Percentiles rank a stretch among this genome's conserved stretches.
Evolutionary conservation across 2,797 vertebrate genomes (phyloP).

Genomic region (Lophotriccus pileatus): DNA sequence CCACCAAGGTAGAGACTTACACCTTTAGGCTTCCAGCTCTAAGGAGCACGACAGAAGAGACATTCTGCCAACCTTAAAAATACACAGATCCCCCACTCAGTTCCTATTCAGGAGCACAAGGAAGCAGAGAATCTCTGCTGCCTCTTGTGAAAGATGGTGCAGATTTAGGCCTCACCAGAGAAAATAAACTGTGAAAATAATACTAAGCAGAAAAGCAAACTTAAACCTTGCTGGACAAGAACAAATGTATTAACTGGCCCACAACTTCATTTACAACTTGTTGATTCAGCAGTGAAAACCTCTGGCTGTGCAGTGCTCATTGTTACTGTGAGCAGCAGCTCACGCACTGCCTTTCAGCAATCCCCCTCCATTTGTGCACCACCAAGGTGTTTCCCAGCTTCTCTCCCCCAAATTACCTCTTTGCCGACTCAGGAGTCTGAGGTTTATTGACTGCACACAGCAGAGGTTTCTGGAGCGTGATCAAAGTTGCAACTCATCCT

Average conservation of each 20-base stretch:
- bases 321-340: not conserved
- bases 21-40: not conserved
- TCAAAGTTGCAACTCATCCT: not conserved
- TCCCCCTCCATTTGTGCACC: not conserved
- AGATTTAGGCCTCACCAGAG: not conserved
- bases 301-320: not conserved
- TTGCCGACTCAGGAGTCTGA: not conserved
- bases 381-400: not conserved
- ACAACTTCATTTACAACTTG: not conserved
- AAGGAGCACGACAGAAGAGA: not conserved
- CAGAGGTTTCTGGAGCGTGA: not conserved
- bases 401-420: not conserved
- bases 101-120: not conserved
- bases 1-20: not conserved
- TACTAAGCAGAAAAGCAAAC: not conserved
- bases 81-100: not conserved
- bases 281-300: slow-evolving; percentile 24
- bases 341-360: not conserved
- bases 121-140: not conserved
- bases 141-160: not conserved
- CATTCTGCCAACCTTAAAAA: not conserved
- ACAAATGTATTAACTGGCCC: not conserved
- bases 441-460: slow-evolving; percentile 11
- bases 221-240: not conserved
- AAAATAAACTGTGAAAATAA: not conserved